Percentiles rank a stretch among this genome's conserved stretches.
Evolutionary conservation across 2,888 invertebrate species (phyloP).

Genomic region (Ectobius pallidus): DNA sequence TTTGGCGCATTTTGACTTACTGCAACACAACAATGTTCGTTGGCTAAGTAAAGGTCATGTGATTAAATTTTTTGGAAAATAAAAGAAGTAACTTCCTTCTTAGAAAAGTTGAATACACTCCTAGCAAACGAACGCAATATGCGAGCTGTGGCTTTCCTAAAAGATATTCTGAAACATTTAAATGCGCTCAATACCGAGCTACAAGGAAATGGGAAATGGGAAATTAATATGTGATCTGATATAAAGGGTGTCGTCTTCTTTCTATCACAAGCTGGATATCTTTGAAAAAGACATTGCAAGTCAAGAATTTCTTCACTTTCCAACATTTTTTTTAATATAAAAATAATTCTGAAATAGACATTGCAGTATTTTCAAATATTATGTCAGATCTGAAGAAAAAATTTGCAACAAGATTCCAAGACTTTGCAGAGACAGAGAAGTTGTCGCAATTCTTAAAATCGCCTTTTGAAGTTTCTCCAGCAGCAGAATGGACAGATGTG

Average conservation of each 20-base stretch:
- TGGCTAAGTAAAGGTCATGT: slow-evolving; percentile 45
- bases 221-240: slow-evolving; percentile 46
- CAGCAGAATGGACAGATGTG: slow-evolving; percentile 45
- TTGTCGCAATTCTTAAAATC: slow-evolving; percentile 22
- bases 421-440: background rate
- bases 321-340: slow-evolving; percentile 47
- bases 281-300: slow-evolving; percentile 26
- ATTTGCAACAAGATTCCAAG: slow-evolving; percentile 21
- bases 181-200: slow-evolving; percentile 27
- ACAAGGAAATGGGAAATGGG: slow-evolving; percentile 42
- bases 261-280: slow-evolving; percentile 45
- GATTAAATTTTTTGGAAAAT: slow-evolving; percentile 15
- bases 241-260: slow-evolving; percentile 44
- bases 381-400: slow-evolving; percentile 46
- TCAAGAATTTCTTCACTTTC: slow-evolving; percentile 42
- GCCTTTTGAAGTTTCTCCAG: slow-evolving; percentile 47
- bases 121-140: background rate
- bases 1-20: slow-evolving; percentile 48
- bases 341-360: slow-evolving; percentile 47
- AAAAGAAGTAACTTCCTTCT: slow-evolving; percentile 8
- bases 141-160: background rate
- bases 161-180: slow-evolving; percentile 20
- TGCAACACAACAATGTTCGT: slow-evolving; percentile 47
- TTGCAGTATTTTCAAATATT: slow-evolving; percentile 46
- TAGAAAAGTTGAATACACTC: background rate